Evolutionary conservation across 2,113 vertebrate genomes (phyloP), one percentile per base, ranked within the genome.

Genomic region (Lagopus leucura): DNA sequence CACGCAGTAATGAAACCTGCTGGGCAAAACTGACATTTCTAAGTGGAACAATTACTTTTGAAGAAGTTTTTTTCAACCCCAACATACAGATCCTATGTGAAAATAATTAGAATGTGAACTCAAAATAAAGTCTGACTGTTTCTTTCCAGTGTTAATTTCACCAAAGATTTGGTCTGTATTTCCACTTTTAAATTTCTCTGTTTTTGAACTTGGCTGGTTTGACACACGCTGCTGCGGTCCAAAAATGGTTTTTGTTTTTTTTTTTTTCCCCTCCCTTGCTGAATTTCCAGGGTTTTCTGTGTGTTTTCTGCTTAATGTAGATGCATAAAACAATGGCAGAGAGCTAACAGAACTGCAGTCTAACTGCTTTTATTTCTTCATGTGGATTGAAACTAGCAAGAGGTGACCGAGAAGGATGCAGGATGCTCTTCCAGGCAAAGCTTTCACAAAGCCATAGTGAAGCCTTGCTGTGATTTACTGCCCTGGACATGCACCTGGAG

Each of bases 91-190:
- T 93, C 77, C 85, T 94, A 13, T 71, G 89, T 28, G 63, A 91
- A 92, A 95, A 91, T 88, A 88, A 93, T 91, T 88, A 81, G 88
- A 36, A 88, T 69, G 66, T 65, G 78, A 91, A 78, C 76, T 90
- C 93, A 88, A 94, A 95, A 95, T 93, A 86, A 96, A 92, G 13
- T 81, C 95, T 95, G 93, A 93, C 79, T 81, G 0, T 65, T 94
- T 91, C 91, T 95, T 97, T 97, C 95, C 93, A 82, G 73, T 63
- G 73, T 86, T 91, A 92, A 83, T 90, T 92, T 63, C 55, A 64
- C 76, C 66, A 40, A 81, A 86, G 91, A 81, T 48, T 95, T 78
- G 85, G 69, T 91, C 94, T 97, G 80, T 36, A 30, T 91, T 95
- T 94, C 94, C 80, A 92, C 90, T 96, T 96, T 47, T 82, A 55